Conservation (phyloP, 2,888 invertebrate genomes). For the Macrostomum cliftonense region DNA sequence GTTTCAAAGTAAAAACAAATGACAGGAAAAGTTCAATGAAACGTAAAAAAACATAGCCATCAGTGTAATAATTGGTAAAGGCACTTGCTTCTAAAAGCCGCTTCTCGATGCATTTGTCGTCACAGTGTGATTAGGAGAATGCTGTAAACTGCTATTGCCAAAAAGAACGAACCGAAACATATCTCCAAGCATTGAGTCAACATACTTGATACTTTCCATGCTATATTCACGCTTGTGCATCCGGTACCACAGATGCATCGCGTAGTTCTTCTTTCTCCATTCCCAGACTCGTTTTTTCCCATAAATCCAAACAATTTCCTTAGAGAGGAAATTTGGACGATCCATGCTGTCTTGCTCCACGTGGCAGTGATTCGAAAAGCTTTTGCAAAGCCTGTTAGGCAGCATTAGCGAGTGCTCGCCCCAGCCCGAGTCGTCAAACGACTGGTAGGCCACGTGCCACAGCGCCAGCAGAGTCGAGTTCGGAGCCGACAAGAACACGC, state of each 20-base stretch:
- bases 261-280: not conserved
- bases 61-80: too few species aligned
- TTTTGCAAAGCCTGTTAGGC: not conserved
- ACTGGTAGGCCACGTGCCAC: not conserved
- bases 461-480: not conserved
- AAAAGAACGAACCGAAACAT: too few species aligned
- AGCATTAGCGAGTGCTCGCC: not conserved
- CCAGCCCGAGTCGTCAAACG: not conserved
- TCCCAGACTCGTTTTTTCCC: not conserved
- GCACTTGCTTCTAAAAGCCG: too few species aligned
- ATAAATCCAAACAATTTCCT: not conserved
- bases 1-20: too few species aligned
- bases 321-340: not conserved
- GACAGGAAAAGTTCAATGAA: too few species aligned
- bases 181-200: not conserved
- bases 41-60: too few species aligned
- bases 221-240: not conserved
- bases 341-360: not conserved
- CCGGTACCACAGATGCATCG: not conserved
- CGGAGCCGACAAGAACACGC: not conserved
- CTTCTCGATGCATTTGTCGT: too few species aligned
- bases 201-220: not conserved
- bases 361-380: not conserved
- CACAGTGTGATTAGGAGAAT: too few species aligned
- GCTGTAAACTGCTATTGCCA: too few species aligned